phyloP scores from a whole-genome alignment of 2,888 invertebrate species.

The Criorhina ranunculi region DNA sequence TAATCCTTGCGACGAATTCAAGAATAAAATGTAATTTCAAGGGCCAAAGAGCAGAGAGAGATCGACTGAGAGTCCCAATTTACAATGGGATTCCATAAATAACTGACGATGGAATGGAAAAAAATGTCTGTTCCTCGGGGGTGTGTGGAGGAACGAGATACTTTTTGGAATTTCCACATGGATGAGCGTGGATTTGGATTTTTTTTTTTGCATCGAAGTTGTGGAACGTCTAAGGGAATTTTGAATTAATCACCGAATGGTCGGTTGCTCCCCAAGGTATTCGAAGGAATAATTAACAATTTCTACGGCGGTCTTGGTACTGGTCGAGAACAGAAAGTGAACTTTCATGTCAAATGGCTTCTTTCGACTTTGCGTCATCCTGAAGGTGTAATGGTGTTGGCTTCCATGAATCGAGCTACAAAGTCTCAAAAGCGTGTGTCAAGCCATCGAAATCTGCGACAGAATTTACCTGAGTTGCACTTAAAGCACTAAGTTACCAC shows the following conservation, averaged over 20 bases:
- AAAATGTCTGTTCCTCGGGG: conserved; percentile 18
- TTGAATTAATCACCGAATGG: conserved; percentile 38
- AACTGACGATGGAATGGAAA: conserved; percentile 24
- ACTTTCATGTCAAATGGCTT: too few relatives aligned
- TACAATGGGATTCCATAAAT: conserved; percentile 57
- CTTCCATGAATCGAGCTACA: too few relatives aligned
- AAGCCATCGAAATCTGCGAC: too few relatives aligned
- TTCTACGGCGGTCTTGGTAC: not conserved
- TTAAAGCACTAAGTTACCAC: too few relatives aligned
- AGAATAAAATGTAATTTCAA: conserved; percentile 72
- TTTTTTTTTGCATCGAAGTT: not conserved
- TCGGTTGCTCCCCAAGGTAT: conserved; percentile 21
- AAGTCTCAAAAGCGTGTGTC: too few relatives aligned
- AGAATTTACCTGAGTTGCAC: too few relatives aligned
- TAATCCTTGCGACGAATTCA: conserved; percentile 72
- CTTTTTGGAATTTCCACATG: conserved; percentile 30
- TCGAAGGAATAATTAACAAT: conserved; percentile 32
- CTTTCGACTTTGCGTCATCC: too few relatives aligned
- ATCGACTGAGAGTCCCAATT: conserved; percentile 44
- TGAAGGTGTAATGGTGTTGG: too few relatives aligned
- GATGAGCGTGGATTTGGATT: conserved; percentile 24
- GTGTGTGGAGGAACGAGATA: conserved; percentile 28
- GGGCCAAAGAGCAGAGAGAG: conserved; percentile 63
- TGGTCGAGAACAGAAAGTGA: too few relatives aligned
- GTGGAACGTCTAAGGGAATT: conserved; percentile 6